Evolutionary conservation across 2,113 vertebrate species (phyloP).

Genomic region (Sclerurus mexicanus): DNA sequence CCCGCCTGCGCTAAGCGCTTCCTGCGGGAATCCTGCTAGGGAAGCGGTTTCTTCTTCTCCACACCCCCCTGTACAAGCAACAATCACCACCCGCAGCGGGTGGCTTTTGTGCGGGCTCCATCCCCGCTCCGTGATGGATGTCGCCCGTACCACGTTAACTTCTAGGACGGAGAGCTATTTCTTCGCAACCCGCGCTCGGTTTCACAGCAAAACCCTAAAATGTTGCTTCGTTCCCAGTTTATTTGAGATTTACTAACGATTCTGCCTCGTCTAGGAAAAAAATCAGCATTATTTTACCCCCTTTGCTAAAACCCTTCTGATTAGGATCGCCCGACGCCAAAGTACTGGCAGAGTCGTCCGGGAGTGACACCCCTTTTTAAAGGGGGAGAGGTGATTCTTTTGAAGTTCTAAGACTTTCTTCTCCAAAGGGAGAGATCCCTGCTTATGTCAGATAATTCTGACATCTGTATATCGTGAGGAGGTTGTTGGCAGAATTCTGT

Average conservation of each 20-base stretch:
- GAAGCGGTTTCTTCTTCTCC: neutral
- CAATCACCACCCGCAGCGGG: neutral
- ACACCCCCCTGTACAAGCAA: accelerated
- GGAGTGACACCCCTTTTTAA: neutral
- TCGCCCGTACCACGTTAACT: accelerated
- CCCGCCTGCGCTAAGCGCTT: neutral
- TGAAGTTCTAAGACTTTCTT: neutral
- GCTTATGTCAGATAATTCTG: neutral
- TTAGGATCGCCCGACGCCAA: neutral
- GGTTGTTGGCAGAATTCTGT: neutral
- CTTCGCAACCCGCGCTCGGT: accelerated
- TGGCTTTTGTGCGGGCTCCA: neutral
- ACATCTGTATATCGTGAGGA: neutral
- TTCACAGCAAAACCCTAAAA: neutral
- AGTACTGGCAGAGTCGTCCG: neutral
- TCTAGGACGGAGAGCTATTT: accelerated
- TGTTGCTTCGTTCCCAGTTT: neutral
- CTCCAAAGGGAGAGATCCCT: neutral
- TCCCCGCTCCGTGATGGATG: neutral
- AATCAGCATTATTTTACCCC: neutral
- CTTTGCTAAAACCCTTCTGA: neutral
- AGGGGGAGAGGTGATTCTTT: neutral
- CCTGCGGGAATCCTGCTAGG: neutral
- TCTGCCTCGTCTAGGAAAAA: neutral
- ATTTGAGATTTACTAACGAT: neutral